Conservation (phyloP, 2,797 vertebrate species). For the Arnoldichthys spilopterus region DNA sequence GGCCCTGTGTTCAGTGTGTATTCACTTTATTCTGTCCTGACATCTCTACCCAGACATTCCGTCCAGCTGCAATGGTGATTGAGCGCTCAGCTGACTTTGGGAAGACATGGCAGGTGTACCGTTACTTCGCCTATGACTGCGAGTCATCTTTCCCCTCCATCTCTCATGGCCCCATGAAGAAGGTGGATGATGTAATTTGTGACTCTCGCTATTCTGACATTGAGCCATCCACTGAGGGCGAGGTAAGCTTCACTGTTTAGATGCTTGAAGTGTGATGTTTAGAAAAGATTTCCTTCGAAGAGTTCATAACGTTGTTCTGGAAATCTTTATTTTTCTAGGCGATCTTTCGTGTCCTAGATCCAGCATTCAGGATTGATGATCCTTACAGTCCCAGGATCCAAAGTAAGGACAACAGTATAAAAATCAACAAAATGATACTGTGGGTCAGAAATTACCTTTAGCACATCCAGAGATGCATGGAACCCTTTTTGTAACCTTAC, state of each 20-base stretch:
- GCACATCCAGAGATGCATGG: too few relatives aligned
- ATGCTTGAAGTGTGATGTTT: not conserved
- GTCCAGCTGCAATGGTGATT: slow-evolving; percentile 94
- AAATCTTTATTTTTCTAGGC: slow-evolving; percentile 75
- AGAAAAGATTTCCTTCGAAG: not conserved
- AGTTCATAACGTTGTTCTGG: not conserved
- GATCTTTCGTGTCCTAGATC: slow-evolving; percentile 95
- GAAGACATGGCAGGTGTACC: slow-evolving; percentile 91
- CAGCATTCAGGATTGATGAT: slow-evolving; percentile 92
- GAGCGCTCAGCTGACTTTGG: slow-evolving; percentile 94
- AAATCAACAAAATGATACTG: not conserved
- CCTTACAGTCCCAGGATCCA: slow-evolving; percentile 95
- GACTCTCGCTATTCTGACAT: slow-evolving; percentile 97
- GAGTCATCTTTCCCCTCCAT: slow-evolving; percentile 87
- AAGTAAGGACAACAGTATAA: slow-evolving; percentile 77
- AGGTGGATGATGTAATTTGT: slow-evolving; percentile 95
- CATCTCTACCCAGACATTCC: slow-evolving; percentile 84
- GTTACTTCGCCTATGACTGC: slow-evolving; percentile 97
- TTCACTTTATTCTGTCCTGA: not conserved
- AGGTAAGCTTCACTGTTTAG: slow-evolving; percentile 76
- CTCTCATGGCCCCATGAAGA: slow-evolving; percentile 90
- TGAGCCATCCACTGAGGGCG: slow-evolving; percentile 95
- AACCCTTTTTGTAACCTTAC: not conserved
- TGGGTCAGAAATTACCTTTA: not conserved
- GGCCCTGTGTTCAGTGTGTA: not conserved